A percentile compares a stretch with the other conserved stretches of the same genome.
Conservation (phyloP, 37 sponge, comb jelly and placozoan species). For the Cladorhizidae sp. region DNA sequence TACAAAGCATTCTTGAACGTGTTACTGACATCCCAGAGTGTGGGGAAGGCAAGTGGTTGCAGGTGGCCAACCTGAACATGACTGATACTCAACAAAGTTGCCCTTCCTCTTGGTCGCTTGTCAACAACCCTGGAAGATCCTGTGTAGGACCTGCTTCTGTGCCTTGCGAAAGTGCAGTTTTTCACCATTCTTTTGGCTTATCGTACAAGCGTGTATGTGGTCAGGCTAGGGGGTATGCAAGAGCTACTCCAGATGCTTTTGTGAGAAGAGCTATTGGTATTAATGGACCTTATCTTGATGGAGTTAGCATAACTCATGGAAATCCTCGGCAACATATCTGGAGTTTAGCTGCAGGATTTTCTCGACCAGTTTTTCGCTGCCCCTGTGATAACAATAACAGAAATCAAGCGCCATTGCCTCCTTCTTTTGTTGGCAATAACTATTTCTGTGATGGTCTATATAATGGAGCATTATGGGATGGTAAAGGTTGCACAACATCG, state of each 20-base stretch:
- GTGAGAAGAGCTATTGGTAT: neutral
- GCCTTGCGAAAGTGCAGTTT: too few species aligned
- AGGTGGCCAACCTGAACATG: neutral
- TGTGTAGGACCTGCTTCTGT: neutral
- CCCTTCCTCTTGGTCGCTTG: neutral
- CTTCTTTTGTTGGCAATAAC: too few species aligned
- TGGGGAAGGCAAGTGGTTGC: neutral
- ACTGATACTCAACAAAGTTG: neutral
- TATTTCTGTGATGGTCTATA: neutral
- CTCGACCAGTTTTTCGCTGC: neutral
- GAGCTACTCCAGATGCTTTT: slow-evolving; percentile 5
- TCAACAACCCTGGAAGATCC: neutral
- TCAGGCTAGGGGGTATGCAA: neutral
- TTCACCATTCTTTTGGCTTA: too few species aligned
- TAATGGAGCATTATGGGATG: slow-evolving; percentile 33
- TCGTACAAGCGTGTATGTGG: slow-evolving; percentile 13
- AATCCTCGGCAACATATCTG: slow-evolving; percentile 20
- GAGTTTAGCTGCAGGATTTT: neutral
- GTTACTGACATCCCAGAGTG: neutral
- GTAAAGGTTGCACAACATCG: slow-evolving; percentile 15
- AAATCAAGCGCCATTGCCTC: neutral
- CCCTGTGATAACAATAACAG: neutral
- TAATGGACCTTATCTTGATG: too few species aligned
- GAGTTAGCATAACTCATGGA: too few species aligned
- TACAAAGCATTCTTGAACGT: too few species aligned